These are phyloP conservation scores for Tor tambroides DNA, from an alignment of 2,113 vertebrate genomes.

Conservation along the genomic window DNA sequence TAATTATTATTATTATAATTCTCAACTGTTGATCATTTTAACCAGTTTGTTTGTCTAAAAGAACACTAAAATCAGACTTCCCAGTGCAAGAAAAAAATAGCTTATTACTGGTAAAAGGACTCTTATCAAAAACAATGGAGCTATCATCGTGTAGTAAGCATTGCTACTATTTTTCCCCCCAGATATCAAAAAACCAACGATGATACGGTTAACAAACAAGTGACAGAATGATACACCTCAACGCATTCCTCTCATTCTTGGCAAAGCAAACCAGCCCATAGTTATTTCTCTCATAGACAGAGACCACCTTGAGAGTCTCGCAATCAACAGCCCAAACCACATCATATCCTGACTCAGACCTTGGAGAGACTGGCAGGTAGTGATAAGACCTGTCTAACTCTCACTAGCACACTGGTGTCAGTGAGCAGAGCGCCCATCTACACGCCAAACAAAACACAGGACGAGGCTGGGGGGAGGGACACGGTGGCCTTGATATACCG, in stretches of 20 bases:
- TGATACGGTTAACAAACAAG: background rate
- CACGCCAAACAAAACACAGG: constrained; percentile 28
- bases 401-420: background rate
- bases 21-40: background rate
- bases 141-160: background rate
- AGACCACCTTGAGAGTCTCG: constrained; percentile 11
- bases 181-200: fast-evolving
- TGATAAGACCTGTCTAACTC: constrained; percentile 35
- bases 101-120: background rate
- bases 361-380: constrained; percentile 14
- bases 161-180: too few species aligned
- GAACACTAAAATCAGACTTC: background rate
- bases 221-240: background rate
- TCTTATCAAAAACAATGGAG: background rate
- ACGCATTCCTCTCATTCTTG: constrained; percentile 16
- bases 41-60: too few species aligned
- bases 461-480: background rate
- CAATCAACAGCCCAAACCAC: background rate
- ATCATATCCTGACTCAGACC: constrained; percentile 39
- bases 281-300: background rate
- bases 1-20: background rate
- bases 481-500: background rate
- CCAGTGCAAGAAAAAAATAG: background rate
- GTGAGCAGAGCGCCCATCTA: background rate
- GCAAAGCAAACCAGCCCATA: background rate